phyloP scores from a whole-genome alignment of 2,797 vertebrate species.

The Tachyglossus aculeatus region DNA sequence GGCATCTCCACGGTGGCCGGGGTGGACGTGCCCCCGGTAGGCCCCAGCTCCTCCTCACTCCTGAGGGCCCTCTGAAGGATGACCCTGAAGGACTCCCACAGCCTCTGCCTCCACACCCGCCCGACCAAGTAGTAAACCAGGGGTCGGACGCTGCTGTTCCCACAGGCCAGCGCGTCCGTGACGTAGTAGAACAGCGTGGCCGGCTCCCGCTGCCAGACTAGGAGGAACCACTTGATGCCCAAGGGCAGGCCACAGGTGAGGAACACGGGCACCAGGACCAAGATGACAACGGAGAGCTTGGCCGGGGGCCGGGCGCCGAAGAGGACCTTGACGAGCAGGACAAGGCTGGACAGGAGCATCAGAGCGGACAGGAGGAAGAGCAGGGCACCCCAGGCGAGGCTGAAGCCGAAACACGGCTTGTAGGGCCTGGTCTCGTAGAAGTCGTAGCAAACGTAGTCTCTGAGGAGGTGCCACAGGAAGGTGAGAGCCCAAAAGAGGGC shows the following conservation, averaged over 20 bases:
- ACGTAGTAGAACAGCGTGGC: slow-evolving; percentile 58
- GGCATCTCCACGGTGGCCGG: slow-evolving; percentile 58
- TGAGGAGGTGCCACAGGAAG: slow-evolving; percentile 35
- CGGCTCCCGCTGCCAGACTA: slow-evolving; percentile 52
- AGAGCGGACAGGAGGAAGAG: slow-evolving; percentile 55
- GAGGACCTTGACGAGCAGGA: slow-evolving; percentile 31
- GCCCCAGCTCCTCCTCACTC: slow-evolving; percentile 34
- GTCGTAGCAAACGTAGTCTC: slow-evolving; percentile 51
- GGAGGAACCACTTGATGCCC: slow-evolving; percentile 61
- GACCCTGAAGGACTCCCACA: slow-evolving; percentile 57
- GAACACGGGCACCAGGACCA: slow-evolving; percentile 46
- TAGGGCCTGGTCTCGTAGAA: not conserved
- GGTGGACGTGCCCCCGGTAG: slow-evolving; percentile 16
- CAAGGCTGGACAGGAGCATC: slow-evolving; percentile 59
- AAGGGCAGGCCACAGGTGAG: slow-evolving; percentile 62
- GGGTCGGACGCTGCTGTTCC: slow-evolving; percentile 50
- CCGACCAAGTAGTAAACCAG: slow-evolving; percentile 57
- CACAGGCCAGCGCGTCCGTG: slow-evolving; percentile 55
- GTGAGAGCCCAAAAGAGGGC: slow-evolving; percentile 54
- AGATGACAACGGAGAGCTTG: slow-evolving; percentile 56
- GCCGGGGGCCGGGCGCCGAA: slow-evolving; percentile 36
- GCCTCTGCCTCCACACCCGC: slow-evolving; percentile 48
- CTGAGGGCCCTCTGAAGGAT: slow-evolving; percentile 59
- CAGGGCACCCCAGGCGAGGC: slow-evolving; percentile 39
- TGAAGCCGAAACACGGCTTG: slow-evolving; percentile 14